phyloP scores from a whole-genome alignment of 2,113 vertebrate genomes.

The Tupaia chinensis region DNA sequence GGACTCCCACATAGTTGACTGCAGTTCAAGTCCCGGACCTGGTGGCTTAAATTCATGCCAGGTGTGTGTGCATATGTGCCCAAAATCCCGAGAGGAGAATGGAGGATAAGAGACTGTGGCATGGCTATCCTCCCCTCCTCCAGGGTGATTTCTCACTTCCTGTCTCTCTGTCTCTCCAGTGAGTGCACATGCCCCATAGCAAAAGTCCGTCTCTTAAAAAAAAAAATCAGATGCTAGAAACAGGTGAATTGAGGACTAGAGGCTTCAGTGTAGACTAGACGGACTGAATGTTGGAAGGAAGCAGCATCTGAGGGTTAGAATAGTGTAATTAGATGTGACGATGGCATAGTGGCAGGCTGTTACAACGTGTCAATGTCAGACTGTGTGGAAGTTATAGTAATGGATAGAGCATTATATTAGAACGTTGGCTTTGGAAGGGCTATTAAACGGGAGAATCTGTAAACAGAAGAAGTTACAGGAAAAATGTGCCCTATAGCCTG shows the following conservation, averaged over 20 bases:
- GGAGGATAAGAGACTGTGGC: no score
- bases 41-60: no score
- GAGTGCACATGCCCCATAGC: no score
- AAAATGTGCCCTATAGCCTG: not conserved
- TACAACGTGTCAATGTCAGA: not conserved
- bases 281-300: not conserved
- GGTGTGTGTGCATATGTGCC: no score
- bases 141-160: no score
- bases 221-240: not conserved
- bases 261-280: not conserved
- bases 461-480: not conserved
- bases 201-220: no score
- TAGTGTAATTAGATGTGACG: not conserved
- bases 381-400: not conserved
- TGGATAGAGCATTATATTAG: not conserved
- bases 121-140: no score
- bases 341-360: not conserved
- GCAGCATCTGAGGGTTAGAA: not conserved
- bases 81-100: no score
- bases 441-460: not conserved
- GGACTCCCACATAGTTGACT: no score
- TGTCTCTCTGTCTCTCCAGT: no score
- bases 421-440: not conserved
- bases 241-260: not conserved
- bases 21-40: no score